Conservation (phyloP, 2,797 vertebrate species). For the Tragelaphus oryx region DNA sequence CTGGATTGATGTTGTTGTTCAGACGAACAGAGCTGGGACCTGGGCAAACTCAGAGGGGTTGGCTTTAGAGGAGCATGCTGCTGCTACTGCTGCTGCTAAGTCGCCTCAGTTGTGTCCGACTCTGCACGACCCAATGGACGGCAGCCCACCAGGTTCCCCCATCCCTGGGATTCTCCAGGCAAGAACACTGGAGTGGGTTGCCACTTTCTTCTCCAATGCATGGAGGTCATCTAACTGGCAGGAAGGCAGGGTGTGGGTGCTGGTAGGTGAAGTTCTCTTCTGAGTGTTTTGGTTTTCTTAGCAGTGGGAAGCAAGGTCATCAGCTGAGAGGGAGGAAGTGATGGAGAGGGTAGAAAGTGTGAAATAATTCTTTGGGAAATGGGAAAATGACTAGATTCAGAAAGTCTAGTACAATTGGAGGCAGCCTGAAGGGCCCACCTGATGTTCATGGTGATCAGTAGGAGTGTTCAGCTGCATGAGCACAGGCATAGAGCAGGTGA, state of each 20-base stretch:
- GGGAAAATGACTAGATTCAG: background rate
- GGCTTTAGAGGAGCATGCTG: background rate
- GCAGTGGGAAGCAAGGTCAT: background rate
- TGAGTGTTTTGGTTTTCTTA: background rate
- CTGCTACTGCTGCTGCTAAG: too few relatives aligned
- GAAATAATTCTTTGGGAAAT: background rate
- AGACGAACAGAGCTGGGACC: background rate
- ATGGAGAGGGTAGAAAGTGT: background rate
- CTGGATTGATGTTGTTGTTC: background rate
- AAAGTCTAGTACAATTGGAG: background rate
- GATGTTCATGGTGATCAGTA: background rate
- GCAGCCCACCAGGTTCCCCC: too few relatives aligned
- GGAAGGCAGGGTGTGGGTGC: background rate
- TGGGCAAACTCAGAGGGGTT: rapidly evolving
- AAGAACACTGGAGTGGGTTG: too few relatives aligned
- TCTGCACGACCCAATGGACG: too few relatives aligned
- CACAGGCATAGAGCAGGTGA: background rate
- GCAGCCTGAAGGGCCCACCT: background rate
- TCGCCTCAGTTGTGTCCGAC: too few relatives aligned
- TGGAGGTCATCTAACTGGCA: background rate
- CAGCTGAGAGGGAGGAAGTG: background rate
- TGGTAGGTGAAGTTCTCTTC: background rate
- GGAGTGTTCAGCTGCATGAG: background rate
- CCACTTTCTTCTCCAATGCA: too few relatives aligned
- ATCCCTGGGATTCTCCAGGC: too few relatives aligned